phyloP scores from a whole-genome alignment of 2,113 vertebrate species.

The Mola mola region DNA sequence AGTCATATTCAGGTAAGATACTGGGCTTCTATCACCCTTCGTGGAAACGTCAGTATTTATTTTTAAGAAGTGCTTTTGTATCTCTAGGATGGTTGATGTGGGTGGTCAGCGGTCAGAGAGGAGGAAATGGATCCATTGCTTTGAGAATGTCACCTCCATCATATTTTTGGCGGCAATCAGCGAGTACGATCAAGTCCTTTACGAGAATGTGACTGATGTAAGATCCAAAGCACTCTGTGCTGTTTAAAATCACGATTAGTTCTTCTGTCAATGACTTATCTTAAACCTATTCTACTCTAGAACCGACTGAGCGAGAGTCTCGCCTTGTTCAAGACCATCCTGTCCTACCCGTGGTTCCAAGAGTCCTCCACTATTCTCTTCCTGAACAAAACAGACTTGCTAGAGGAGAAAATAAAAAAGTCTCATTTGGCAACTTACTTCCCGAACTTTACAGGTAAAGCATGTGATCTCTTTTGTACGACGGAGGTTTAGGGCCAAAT shows the following conservation, averaged over 20 bases:
- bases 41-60: too few relatives aligned
- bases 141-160: constrained; percentile 89
- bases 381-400: constrained; percentile 90
- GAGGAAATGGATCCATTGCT: constrained; percentile 93
- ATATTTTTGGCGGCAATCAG: constrained; percentile 89
- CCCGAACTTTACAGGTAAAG: constrained; percentile 83
- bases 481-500: too few relatives aligned
- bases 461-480: too few relatives aligned
- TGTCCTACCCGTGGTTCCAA: constrained; percentile 85
- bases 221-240: not conserved
- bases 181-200: constrained; percentile 91
- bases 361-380: constrained; percentile 90
- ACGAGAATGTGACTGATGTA: constrained; percentile 86
- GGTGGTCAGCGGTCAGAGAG: constrained; percentile 91
- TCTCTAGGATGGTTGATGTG: constrained; percentile 90
- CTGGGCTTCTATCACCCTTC: not conserved
- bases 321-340: constrained; percentile 89
- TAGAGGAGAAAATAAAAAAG: constrained; percentile 87
- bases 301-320: constrained; percentile 89
- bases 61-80: constrained; percentile 5
- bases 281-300: constrained; percentile 62
- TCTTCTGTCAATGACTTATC: too few relatives aligned
- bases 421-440: constrained; percentile 88
- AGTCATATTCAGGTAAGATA: constrained; percentile 82
- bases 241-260: not conserved